Base-by-base conservation (phyloP, 2,113 vertebrate genomes). In the Rhombomys opimus region DNA sequence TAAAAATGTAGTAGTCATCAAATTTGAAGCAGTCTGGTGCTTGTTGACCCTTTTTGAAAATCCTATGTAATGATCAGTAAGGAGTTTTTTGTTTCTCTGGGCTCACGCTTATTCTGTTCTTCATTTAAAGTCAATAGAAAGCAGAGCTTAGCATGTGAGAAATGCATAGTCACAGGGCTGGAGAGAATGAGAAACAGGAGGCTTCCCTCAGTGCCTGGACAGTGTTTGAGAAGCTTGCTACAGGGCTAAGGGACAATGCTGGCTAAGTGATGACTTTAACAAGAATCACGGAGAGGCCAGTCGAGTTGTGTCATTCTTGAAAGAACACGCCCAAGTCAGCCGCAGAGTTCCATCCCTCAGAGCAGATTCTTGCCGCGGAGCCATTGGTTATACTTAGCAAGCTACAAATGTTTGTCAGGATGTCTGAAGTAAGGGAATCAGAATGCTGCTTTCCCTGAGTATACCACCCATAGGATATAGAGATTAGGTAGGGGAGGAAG, bases 41-140 rank as follows among this genome's bases (percentile, higher is more conserved):
- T 73, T 59, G 52, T 7, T 88, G 84, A 11, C 11, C 20, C 59
- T 76, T 84, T 78, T 78, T 59, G 17, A 57, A 17, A n/a, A 59
- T 65, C 8, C 38, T 25, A 2, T n/a, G 1, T 80, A 81, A 63
- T 68, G 75, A 61, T 41, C 27, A 78, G 32, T n/a, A 86, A 81
- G 52, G 15, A 14, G 7, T 59, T 30, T 35, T 67, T 61, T n/a
- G 61, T 68, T 18, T 68, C 5, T 30, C 25, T 20, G 70, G 30
- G n/a, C 18, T 77, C 59, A 46, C 9, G 32, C 30, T 72, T 41
- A 59, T 80, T 97, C 63, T 96, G 65, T 65, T 95, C 13, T 78
- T 94, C 86, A 80, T 52, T 94, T 92, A 73, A 89, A 87, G n/a
- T 81, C 85, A 63, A 0, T 11, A 89, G 89, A 63, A 75, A 86